Evolutionary conservation across 2,888 invertebrate genomes (phyloP), one percentile per base, ranked within the genome.

Genomic region (Odontocolon sp.): DNA sequence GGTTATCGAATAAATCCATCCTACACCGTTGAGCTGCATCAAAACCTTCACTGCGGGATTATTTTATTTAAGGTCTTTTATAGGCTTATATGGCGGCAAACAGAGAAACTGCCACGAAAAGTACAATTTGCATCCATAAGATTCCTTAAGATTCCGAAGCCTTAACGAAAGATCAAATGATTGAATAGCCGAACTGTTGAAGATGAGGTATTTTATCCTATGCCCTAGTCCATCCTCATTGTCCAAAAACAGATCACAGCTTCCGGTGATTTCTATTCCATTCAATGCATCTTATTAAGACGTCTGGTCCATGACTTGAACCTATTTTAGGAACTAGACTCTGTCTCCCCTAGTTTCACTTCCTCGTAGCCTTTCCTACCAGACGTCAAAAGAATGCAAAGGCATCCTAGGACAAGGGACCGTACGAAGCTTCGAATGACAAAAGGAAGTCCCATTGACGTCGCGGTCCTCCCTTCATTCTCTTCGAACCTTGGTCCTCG

Each of bases 401-500:
- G 11, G 28, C 4, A 47, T 56, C 31, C 16, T 33, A 23, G 47
- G 14, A 66, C 18, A 18, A 38, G 14, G n/a, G 14, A 47, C 21
- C 9, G 23, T 18, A 4, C 2, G 16, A 38, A 28, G 50, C 16
- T 47, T 18, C 28, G 16, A 64, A 45, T 56, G 21, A 50, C 56
- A 50, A 56, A 57, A 38, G 38, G n/a, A 18, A n/a, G 16, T n/a
- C 16, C n/a, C 28, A 4, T 23, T 54, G 28, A 38, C 21, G n/a
- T 4, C 38, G 5, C 16, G n/a, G 36, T 8, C 57, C 40, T 66
- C 14, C 6, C 14, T 57, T 14, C 70, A 36, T 64, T 50, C 42
- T 36, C 31, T 26, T 50, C 9, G 18, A 16, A 14, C 33, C 28
- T 31, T 33, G 54, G 31, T 52, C 8, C 16, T 14, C n/a, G 0